These are phyloP conservation scores for Phasia obesa DNA, from an alignment of 2,888 invertebrate genomes.

Conservation along the genomic window DNA sequence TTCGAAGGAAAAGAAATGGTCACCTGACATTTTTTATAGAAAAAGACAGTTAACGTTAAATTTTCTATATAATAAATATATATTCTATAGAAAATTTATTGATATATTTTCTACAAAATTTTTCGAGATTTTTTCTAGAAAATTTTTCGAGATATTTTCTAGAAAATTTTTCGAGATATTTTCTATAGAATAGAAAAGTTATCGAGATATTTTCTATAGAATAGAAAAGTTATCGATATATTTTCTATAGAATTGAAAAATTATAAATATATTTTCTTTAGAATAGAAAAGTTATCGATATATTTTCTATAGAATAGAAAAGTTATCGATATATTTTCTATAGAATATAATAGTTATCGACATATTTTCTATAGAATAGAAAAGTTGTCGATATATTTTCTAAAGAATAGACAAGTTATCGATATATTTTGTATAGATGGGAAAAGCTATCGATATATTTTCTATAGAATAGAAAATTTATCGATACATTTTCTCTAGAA, in stretches of 20 bases:
- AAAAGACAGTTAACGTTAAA: too few species aligned
- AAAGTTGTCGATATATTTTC: background rate
- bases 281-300: background rate
- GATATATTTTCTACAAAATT: too few species aligned
- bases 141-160: too few species aligned
- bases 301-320: background rate
- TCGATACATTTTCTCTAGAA: too few species aligned
- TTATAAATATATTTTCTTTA: background rate
- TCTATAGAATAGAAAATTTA: background rate
- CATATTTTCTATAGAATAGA: background rate
- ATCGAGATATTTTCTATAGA: background rate
- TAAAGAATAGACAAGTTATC: background rate
- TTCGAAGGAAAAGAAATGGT: too few species aligned
- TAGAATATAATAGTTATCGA: background rate
- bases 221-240: conserved; percentile 2
- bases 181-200: background rate
- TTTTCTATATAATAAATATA: too few species aligned
- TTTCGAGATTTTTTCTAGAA: too few species aligned
- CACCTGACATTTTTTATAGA: too few species aligned
- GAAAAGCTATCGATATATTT: background rate
- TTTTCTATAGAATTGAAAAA: background rate
- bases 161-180: too few species aligned
- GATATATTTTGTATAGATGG: background rate
- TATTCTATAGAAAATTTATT: too few species aligned
- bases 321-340: background rate